Conservation (phyloP, 2,113 vertebrate species). For the Psilopsiagon aurifrons region DNA sequence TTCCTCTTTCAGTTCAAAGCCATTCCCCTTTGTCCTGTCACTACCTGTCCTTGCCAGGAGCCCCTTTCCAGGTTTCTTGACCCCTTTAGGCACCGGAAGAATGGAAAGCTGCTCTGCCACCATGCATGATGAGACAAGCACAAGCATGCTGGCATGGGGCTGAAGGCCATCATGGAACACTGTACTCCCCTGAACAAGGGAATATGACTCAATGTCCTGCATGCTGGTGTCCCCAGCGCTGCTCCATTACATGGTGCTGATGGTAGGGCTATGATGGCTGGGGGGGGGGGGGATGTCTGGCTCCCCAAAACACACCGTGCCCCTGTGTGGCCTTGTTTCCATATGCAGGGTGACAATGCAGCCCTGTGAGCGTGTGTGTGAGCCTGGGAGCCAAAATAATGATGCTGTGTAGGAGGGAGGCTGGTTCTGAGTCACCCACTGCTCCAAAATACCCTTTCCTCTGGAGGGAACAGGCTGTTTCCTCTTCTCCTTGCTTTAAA, state of each 20-base stretch:
- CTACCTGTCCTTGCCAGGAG: neutral
- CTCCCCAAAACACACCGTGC: neutral
- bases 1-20: neutral
- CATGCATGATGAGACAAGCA: neutral
- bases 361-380: rapidly evolving
- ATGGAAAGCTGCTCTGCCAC: neutral
- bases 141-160: rapidly evolving
- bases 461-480: rapidly evolving
- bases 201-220: neutral
- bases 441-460: neutral
- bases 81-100: neutral
- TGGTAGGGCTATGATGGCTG: neutral
- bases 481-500: neutral
- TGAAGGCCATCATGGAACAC: too few species aligned
- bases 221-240: neutral
- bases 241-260: neutral
- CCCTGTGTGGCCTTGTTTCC: neutral
- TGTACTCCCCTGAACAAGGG: neutral
- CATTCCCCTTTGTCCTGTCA: neutral
- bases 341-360: rapidly evolving
- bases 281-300: neutral
- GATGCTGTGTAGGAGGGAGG: neutral
- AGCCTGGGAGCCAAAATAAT: neutral
- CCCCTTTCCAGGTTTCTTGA: neutral
- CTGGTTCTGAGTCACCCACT: conserved; percentile 14